Evolutionary conservation across 2,797 vertebrate species (phyloP), one percentile per base, ranked within the genome.

Genomic region (Xyrichtys novacula): DNA sequence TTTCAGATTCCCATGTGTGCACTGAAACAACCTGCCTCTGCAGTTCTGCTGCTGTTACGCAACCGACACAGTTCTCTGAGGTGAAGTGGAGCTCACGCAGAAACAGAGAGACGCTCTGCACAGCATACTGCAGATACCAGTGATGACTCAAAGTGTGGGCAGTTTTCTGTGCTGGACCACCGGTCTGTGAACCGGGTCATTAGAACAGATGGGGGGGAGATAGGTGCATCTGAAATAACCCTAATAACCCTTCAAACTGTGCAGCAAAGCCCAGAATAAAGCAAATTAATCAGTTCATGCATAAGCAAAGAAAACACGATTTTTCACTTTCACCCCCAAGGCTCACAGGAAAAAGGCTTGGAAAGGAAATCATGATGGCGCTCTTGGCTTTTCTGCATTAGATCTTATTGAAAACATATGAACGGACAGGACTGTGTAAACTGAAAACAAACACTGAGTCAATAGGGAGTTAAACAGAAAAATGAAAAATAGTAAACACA

Each of bases 41-140:
- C 78, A 73, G 73, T 63, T 58, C 70, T 65, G 67, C 70, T 42
- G 65, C 65, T 44, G 65, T 89, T 91, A 90, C 66, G 74, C 74
- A 89, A 92, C 82, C 47, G 82, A 61, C 86, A 89, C 79, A 74
- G 69, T 80, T 89, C 49, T 88, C 71, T 25, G 48, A 74, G 43
- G 49, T 74, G 58, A 89, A 81, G 72, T 39, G 60, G 42, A 23
- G 65, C 68, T 59, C 7, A 7, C 46, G 65, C 19, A 65, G 67
- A 61, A 76, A 73, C 15, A 57, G 40, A 38, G 34, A 32, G 38
- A 58, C 47, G 5, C 40, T 31, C 50, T 32, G 6, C 28, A 70
- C 34, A 46, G 52, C 71, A 47, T n/a, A 43, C 40, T 78, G 72
- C 71, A 62, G 74, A 7, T 8, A n/a, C n/a, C 62, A 39, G 7